A percentile compares a stretch with the other conserved stretches of the same genome.
phyloP scores from a whole-genome alignment of 2,888 invertebrate species.

The Campoplex nolae region DNA sequence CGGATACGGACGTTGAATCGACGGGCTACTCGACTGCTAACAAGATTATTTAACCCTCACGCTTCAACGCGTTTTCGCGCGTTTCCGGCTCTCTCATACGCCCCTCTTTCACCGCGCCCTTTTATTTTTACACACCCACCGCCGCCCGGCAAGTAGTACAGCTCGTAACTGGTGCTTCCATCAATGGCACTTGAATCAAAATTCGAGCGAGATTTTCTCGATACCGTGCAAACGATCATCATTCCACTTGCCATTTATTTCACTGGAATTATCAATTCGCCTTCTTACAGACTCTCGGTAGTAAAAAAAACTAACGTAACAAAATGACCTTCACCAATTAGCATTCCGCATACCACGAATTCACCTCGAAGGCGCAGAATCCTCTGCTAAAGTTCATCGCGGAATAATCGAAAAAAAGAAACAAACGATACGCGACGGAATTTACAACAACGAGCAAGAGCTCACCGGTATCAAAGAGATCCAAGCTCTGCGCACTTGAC shows the following conservation, averaged over 20 bases:
- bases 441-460: no score
- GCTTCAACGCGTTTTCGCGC: slow-evolving; percentile 72
- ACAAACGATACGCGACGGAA: no score
- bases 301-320: no score
- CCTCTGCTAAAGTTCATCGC: no score
- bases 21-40: slow-evolving; percentile 76
- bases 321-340: no score
- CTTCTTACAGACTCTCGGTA: no score
- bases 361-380: no score
- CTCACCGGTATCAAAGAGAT: no score
- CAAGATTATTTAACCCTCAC: slow-evolving; percentile 83
- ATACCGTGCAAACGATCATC: not conserved
- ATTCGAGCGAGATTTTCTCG: slow-evolving; percentile 13
- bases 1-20: slow-evolving; percentile 77
- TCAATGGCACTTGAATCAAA: slow-evolving; percentile 51
- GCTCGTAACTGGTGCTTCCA: not conserved
- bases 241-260: not conserved
- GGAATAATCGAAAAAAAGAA: no score
- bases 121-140: slow-evolving; percentile 7
- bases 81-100: slow-evolving; percentile 60
- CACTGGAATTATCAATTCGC: not conserved
- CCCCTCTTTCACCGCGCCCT: slow-evolving; percentile 16
- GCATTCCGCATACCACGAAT: no score
- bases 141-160: no score
- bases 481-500: no score